phyloP scores from a whole-genome alignment of 2,113 vertebrate genomes.

The Nesospiza acunhae region DNA sequence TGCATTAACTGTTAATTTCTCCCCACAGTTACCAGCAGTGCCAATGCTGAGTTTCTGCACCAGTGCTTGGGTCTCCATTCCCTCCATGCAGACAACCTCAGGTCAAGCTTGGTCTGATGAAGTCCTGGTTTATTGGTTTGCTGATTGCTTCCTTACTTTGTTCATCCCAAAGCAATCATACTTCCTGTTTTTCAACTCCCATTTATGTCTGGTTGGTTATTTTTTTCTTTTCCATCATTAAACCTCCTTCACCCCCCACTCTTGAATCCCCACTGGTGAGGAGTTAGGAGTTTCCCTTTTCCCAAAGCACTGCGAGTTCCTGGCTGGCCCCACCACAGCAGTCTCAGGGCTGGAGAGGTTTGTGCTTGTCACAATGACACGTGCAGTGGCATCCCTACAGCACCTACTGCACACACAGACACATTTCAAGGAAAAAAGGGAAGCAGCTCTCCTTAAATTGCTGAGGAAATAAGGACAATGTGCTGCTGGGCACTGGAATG shows the following conservation, averaged over 20 bases:
- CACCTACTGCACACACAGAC: background rate
- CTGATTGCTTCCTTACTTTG: background rate
- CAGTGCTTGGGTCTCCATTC: background rate
- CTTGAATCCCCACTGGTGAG: background rate
- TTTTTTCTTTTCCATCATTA: background rate
- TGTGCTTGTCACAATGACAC: background rate
- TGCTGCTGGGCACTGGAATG: background rate
- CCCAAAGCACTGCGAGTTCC: background rate
- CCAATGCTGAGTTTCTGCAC: background rate
- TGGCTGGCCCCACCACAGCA: background rate
- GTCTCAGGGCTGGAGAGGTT: background rate
- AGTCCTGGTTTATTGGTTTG: background rate
- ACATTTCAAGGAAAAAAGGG: background rate
- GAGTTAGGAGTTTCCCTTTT: background rate
- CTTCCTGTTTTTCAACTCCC: background rate
- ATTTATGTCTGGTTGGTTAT: background rate
- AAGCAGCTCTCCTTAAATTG: background rate
- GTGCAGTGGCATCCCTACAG: background rate
- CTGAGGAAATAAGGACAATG: background rate
- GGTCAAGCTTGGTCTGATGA: background rate
- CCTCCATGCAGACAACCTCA: background rate
- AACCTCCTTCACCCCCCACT: background rate
- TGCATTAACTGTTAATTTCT: background rate
- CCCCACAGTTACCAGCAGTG: background rate
- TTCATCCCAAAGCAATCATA: background rate